Evolutionary conservation across 2,113 vertebrate species (phyloP).

Genomic region (Lagenorhynchus albirostris): DNA sequence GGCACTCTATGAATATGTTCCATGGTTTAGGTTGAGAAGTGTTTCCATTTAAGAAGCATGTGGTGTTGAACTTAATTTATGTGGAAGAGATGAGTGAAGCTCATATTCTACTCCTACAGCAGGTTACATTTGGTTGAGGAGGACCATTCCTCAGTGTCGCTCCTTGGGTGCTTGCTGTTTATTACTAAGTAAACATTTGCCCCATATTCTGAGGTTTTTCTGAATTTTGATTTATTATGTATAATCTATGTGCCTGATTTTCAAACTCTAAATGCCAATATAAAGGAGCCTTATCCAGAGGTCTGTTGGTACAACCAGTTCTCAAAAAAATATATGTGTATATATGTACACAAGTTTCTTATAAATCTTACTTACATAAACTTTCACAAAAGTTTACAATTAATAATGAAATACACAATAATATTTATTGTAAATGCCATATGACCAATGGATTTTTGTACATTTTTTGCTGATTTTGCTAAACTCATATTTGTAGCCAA

Average conservation of each 20-base stretch:
- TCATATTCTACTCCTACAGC: neutral
- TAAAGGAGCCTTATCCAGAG: neutral
- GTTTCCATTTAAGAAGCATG: neutral
- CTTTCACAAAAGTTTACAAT: neutral
- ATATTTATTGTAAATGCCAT: neutral
- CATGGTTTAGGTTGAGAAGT: neutral
- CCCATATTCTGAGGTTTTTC: neutral
- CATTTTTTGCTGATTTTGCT: neutral
- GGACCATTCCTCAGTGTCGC: rapidly evolving
- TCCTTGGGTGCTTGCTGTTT: neutral
- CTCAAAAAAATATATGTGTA: neutral
- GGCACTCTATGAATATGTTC: neutral
- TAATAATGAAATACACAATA: neutral
- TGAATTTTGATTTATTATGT: neutral
- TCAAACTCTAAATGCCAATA: neutral
- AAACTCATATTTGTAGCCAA: neutral
- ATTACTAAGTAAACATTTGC: neutral
- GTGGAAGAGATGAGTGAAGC: neutral
- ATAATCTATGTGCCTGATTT: neutral
- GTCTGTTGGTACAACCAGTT: neutral
- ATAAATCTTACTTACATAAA: neutral
- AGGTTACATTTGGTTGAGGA: neutral
- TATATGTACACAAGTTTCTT: neutral
- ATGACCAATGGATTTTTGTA: neutral
- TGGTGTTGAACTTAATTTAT: neutral